Conservation (phyloP, 2,113 vertebrate species). For the Paracanthobrama guichenoti region DNA sequence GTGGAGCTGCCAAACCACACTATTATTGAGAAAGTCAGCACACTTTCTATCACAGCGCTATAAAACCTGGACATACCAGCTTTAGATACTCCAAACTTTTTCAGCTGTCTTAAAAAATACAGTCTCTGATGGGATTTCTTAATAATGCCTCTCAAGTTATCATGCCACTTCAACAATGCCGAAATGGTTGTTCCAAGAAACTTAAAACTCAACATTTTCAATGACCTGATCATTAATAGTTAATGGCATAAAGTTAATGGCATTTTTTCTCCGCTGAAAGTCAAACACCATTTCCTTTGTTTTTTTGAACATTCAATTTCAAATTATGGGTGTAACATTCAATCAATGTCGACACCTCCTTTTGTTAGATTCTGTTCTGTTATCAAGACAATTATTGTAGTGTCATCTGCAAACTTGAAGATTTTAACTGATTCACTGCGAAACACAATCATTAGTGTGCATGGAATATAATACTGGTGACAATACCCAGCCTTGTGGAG, state of each 20-base stretch:
- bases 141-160: background rate
- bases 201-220: slow-evolving; percentile 16
- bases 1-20: background rate
- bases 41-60: background rate
- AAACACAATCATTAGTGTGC: slow-evolving; percentile 14
- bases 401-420: background rate
- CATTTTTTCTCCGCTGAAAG: background rate
- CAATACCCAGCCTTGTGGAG: background rate
- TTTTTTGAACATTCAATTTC: background rate
- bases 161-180: background rate
- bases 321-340: background rate
- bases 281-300: background rate
- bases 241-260: background rate
- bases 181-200: background rate
- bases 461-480: background rate
- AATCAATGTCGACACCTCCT: background rate
- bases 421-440: slow-evolving; percentile 9
- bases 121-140: background rate
- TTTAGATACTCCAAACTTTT: background rate
- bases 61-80: background rate
- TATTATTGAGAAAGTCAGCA: background rate
- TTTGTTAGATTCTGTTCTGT: background rate
- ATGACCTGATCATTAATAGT: background rate
- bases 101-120: slow-evolving; percentile 18
- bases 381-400: background rate